Base-by-base conservation (phyloP, 35 echinoderm and acorn worm genomes). In the Ophiothrix spiculata region DNA sequence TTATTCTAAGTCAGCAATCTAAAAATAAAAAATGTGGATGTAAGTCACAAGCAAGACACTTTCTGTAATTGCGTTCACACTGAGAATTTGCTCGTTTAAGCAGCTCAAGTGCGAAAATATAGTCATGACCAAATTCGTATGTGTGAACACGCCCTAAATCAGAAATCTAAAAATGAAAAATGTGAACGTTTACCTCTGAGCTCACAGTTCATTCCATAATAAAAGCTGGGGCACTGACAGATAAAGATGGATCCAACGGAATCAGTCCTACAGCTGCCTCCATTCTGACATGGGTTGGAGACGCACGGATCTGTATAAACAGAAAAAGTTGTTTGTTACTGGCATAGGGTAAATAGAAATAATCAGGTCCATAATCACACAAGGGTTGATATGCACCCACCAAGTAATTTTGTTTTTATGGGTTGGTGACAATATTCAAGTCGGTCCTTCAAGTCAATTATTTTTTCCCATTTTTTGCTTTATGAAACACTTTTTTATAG, bases 231-330 rank as follows among this genome's bases (percentile, higher is more conserved):
- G 76, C 87, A 89, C 4, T 15, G 49, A 54, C 87, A 89, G 80
- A 38, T 75, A 34, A 42, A 75, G 14, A 83, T 33, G 1, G 37
- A 25, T 1, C 87, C 87, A 33, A 38, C 13, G 16, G 16, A 32
- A 46, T 89, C 79, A 33, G 37, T 28, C 0, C 28, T 64, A n/a
- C 87, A 89, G 1, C 37, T 74, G 0, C 87, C 87, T 42, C 80
- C 80, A 49, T 83, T 87, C 19, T 19, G 73, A 35, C 85, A 87
- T 23, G 85, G 85, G 35, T 77, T 78, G 37, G 83, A 85, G 31
- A 32, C 29, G 37, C 83, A 85, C 23, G 83, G 83, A 69, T 85
- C 83, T 85, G 32, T 4, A 13, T 4, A 33, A 82, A 0, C n/a
- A 45, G 54, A 39, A n/a, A 31, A 28, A 80, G 36, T 80, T 80